These are phyloP conservation scores for Calyptommatus sinebrachiatus DNA, from an alignment of 2,113 vertebrate genomes.

Conservation along the genomic window DNA sequence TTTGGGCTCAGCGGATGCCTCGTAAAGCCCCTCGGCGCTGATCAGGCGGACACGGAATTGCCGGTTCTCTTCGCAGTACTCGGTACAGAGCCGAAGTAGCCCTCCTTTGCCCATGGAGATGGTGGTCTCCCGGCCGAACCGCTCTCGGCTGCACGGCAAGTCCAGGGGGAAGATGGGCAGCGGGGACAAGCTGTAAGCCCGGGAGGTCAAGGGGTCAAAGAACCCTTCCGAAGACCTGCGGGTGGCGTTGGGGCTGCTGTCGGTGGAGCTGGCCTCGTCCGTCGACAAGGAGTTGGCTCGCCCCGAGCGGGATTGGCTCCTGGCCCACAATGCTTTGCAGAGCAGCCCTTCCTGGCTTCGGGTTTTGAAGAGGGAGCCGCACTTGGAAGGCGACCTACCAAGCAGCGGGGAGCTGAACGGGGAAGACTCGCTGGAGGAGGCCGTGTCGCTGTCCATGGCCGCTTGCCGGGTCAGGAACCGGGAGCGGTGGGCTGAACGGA, in stretches of 20 bases:
- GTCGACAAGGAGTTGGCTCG: slow-evolving; percentile 86
- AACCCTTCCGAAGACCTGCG: slow-evolving; percentile 78
- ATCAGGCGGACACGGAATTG: slow-evolving; percentile 84
- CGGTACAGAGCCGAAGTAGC: slow-evolving; percentile 77
- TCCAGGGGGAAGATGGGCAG: slow-evolving; percentile 71
- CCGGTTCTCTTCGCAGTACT: slow-evolving; percentile 78
- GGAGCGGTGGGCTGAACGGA: slow-evolving; percentile 62
- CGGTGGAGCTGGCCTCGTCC: slow-evolving; percentile 88
- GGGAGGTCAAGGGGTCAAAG: slow-evolving; percentile 27
- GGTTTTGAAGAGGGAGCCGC: slow-evolving; percentile 72
- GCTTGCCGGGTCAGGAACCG: slow-evolving; percentile 65
- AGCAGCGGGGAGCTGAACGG: slow-evolving; percentile 78
- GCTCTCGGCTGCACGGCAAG: slow-evolving; percentile 68
- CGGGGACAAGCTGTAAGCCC: neutral
- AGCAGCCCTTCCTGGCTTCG: slow-evolving; percentile 78
- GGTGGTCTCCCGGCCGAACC: slow-evolving; percentile 75
- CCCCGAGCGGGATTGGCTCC: slow-evolving; percentile 64
- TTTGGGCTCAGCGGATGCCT: slow-evolving; percentile 73
- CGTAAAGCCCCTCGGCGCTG: slow-evolving; percentile 79
- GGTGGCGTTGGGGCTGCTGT: slow-evolving; percentile 83
- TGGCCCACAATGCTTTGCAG: slow-evolving; percentile 66
- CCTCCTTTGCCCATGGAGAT: slow-evolving; percentile 76
- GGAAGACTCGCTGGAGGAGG: slow-evolving; percentile 82
- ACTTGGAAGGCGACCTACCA: slow-evolving; percentile 70
- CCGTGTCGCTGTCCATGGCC: slow-evolving; percentile 79